A percentile compares a stretch with the other conserved stretches of the same genome.
Conservation (phyloP, 2,888 invertebrate species). For the Adineta ricciae region DNA sequence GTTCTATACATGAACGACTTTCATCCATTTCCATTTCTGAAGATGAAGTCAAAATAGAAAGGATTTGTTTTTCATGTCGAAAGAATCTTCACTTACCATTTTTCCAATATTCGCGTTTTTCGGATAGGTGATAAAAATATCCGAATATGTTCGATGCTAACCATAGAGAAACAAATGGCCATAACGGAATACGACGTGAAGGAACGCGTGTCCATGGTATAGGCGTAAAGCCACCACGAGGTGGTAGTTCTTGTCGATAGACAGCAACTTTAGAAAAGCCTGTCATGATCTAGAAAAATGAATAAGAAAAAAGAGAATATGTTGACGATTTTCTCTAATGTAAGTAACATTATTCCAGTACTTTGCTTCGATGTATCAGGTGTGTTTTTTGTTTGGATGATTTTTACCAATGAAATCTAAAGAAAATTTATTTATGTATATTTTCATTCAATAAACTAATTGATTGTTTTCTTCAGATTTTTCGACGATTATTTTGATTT, state of each 20-base stretch:
- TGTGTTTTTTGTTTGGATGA: background rate
- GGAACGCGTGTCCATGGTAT: conserved; percentile 53
- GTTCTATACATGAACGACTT: conserved; percentile 64
- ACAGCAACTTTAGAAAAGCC: background rate
- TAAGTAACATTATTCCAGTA: too few relatives aligned
- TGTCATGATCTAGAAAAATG: background rate
- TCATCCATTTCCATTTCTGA: conserved; percentile 63
- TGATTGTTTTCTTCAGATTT: background rate
- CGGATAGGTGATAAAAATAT: background rate
- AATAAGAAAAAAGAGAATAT: background rate
- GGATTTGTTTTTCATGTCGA: background rate
- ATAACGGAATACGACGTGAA: conserved; percentile 21
- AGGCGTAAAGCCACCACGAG: conserved; percentile 74
- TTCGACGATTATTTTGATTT: background rate
- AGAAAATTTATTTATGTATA: background rate
- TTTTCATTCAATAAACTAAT: background rate
- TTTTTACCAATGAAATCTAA: background rate
- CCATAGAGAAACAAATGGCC: background rate
- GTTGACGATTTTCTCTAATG: too few relatives aligned
- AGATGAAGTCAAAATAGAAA: background rate
- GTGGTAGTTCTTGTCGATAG: conserved; percentile 74
- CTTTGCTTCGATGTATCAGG: background rate
- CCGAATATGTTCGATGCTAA: background rate
- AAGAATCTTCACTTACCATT: background rate
- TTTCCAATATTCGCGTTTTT: background rate